phyloP scores from a whole-genome alignment of 2,888 invertebrate species.

The Lucinisca nassula region DNA sequence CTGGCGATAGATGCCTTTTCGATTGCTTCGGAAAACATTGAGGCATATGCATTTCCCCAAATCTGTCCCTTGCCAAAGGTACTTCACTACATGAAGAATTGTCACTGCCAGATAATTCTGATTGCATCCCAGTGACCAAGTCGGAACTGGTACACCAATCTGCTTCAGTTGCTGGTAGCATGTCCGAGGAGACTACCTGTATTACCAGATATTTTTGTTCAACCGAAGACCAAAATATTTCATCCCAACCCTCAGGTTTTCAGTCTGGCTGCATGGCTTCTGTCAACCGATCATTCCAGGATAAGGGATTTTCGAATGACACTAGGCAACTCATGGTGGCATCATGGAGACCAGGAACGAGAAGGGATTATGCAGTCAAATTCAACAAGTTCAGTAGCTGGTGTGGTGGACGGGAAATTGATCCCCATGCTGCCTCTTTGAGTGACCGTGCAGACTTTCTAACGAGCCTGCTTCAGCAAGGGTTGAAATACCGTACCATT shows the following conservation, averaged over 20 bases:
- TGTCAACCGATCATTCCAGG: conserved; percentile 46
- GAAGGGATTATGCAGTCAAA: conserved; percentile 56
- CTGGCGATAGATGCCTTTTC: conserved; percentile 58
- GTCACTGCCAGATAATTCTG: conserved; percentile 53
- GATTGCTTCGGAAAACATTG: conserved; percentile 51
- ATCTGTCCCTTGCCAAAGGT: conserved; percentile 49
- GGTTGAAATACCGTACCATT: neutral
- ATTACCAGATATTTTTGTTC: conserved; percentile 30
- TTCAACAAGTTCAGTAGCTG: conserved; percentile 54
- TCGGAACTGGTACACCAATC: conserved; percentile 11
- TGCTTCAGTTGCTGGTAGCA: conserved; percentile 26
- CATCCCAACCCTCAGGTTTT: conserved; percentile 54
- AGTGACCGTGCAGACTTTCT: conserved; percentile 42
- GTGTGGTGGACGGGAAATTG: conserved; percentile 61
- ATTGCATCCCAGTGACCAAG: conserved; percentile 65
- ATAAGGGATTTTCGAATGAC: conserved; percentile 52
- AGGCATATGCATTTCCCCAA: conserved; percentile 63
- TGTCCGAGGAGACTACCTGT: conserved; percentile 25
- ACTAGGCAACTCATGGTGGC: conserved; percentile 56
- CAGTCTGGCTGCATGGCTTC: conserved; percentile 62
- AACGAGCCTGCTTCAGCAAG: conserved; percentile 18
- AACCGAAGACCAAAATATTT: conserved; percentile 37
- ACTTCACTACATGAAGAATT: conserved; percentile 45
- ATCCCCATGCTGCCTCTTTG: conserved; percentile 49
- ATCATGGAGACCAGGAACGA: conserved; percentile 55